phyloP scores from a whole-genome alignment of 2,797 vertebrate genomes.

The Vipera ursinii region DNA sequence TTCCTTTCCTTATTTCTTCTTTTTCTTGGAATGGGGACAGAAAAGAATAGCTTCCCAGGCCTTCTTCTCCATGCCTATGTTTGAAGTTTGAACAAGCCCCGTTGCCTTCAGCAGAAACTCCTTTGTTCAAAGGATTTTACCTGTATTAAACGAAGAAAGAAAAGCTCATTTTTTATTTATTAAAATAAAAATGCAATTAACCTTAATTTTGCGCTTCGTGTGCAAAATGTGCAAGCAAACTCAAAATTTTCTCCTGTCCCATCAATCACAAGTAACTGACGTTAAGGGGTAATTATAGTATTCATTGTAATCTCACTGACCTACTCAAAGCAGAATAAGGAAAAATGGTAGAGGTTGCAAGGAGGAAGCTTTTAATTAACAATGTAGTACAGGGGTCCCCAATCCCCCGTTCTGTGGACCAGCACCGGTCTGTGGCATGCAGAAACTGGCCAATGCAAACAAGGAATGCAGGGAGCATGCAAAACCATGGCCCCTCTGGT shows the following conservation, averaged over 20 bases:
- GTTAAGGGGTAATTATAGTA: neutral
- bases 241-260: neutral
- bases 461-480: too few species aligned
- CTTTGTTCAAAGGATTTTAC: neutral
- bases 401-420: too few species aligned
- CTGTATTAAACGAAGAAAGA: neutral
- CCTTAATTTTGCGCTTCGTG: neutral
- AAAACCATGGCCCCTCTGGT: too few species aligned
- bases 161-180: neutral
- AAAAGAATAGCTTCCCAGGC: neutral
- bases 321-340: neutral
- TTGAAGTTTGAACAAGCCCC: neutral
- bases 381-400: neutral
- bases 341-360: neutral
- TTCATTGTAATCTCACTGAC: neutral
- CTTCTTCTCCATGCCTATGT: neutral
- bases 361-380: neutral
- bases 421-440: too few species aligned
- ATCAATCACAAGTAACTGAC: neutral
- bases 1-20: neutral
- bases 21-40: neutral
- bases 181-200: neutral
- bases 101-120: neutral
- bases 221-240: neutral
- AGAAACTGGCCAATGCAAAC: too few species aligned